Evolutionary conservation across 2,888 invertebrate genomes (phyloP).

Genomic region (Aspidapion aeneum): DNA sequence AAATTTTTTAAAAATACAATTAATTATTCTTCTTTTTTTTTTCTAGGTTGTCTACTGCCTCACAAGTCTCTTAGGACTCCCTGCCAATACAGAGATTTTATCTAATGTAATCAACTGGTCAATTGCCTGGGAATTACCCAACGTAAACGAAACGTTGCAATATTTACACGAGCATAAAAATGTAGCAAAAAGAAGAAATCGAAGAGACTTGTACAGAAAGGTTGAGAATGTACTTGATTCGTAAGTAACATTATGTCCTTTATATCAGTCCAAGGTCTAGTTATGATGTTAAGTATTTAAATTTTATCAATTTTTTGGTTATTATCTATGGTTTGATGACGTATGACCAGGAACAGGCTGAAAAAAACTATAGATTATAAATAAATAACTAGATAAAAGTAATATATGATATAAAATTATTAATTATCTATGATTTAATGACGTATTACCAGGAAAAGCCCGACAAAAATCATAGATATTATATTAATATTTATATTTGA

Average conservation of each 20-base stretch:
- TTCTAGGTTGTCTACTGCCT: background rate
- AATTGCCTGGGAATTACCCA: background rate
- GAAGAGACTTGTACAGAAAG: background rate
- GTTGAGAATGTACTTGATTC: background rate
- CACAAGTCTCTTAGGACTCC: background rate
- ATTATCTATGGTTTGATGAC: no score
- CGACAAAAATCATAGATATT: no score
- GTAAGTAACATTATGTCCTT: background rate
- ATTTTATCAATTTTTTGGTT: no score
- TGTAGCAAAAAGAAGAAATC: background rate
- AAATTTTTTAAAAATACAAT: no score
- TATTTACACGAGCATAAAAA: background rate
- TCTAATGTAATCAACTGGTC: background rate
- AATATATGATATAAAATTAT: no score
- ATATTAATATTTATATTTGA: background rate
- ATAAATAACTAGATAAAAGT: background rate
- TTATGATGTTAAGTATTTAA: no score
- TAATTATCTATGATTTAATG: no score
- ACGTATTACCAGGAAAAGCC: no score
- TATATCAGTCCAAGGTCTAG: no score
- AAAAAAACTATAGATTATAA: no score
- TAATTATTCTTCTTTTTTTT: no score
- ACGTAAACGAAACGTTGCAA: background rate
- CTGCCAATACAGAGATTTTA: background rate
- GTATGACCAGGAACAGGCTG: no score